Conservation (phyloP, 2,888 invertebrate genomes). For the Phymatocera aterrima region DNA sequence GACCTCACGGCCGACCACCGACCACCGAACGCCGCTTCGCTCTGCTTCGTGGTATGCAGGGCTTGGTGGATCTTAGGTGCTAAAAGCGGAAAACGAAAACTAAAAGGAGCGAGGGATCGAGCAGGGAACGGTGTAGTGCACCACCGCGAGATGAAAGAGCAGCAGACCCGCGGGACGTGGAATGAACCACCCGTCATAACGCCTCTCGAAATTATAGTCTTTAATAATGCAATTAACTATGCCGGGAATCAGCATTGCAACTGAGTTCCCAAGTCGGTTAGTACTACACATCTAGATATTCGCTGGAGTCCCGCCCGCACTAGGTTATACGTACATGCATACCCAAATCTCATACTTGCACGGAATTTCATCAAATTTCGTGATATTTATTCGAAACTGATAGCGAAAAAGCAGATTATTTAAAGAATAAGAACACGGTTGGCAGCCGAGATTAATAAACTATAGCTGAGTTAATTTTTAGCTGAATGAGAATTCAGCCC, state of each 20-base stretch:
- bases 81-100: background rate
- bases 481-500: too few species aligned
- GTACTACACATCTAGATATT: too few species aligned
- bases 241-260: background rate
- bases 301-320: background rate
- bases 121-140: background rate
- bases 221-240: background rate
- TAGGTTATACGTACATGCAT: background rate
- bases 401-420: too few species aligned
- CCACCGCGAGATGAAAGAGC: background rate
- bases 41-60: background rate
- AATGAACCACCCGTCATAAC: constrained; percentile 19
- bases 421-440: too few species aligned
- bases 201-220: constrained; percentile 9
- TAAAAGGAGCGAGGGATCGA: background rate
- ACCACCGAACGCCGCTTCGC: background rate
- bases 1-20: constrained; percentile 4
- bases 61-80: background rate
- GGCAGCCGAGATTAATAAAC: too few species aligned
- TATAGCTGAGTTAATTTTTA: too few species aligned
- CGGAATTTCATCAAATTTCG: background rate
- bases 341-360: background rate
- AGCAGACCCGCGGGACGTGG: background rate
- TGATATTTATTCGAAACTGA: background rate
- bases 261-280: background rate